These are phyloP conservation scores for Fistularia tabacaria DNA, from an alignment of 2,797 vertebrate species.

Conservation along the genomic window DNA sequence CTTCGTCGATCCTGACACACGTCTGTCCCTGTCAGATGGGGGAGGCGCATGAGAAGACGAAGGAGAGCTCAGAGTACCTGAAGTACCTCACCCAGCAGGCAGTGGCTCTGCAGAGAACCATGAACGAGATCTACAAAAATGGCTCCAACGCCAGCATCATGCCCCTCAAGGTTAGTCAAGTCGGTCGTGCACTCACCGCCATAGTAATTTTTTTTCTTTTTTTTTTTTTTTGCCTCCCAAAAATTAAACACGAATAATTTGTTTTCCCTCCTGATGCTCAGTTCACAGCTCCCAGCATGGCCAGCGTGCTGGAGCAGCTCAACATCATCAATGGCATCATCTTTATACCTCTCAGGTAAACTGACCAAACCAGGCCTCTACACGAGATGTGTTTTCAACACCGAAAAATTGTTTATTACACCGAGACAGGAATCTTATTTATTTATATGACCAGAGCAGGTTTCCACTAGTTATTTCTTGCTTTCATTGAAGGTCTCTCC, in stretches of 20 bases:
- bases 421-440: too few relatives aligned
- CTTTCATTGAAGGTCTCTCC: too few relatives aligned
- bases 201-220: neutral
- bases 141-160: constrained; percentile 95
- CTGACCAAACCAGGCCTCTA: neutral
- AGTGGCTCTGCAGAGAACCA: constrained; percentile 96
- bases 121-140: constrained; percentile 99
- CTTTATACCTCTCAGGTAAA: constrained; percentile 98
- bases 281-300: constrained; percentile 99
- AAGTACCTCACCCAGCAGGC: constrained; percentile 98
- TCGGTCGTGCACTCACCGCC: too few relatives aligned
- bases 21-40: constrained; percentile 78
- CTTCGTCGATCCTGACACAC: neutral
- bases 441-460: too few relatives aligned
- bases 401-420: neutral
- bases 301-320: constrained; percentile 94
- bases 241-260: constrained; percentile 7
- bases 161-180: constrained; percentile 85
- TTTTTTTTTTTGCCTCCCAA: neutral
- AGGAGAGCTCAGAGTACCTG: constrained; percentile 98
- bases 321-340: constrained; percentile 99
- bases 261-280: constrained; percentile 46
- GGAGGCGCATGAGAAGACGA: constrained; percentile 96
- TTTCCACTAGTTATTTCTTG: too few relatives aligned
- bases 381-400: neutral